Percentiles rank a stretch among this genome's conserved stretches.
These are phyloP conservation scores for Nomada ferruginata DNA, from an alignment of 2,888 invertebrate species.

Conservation along the genomic window DNA sequence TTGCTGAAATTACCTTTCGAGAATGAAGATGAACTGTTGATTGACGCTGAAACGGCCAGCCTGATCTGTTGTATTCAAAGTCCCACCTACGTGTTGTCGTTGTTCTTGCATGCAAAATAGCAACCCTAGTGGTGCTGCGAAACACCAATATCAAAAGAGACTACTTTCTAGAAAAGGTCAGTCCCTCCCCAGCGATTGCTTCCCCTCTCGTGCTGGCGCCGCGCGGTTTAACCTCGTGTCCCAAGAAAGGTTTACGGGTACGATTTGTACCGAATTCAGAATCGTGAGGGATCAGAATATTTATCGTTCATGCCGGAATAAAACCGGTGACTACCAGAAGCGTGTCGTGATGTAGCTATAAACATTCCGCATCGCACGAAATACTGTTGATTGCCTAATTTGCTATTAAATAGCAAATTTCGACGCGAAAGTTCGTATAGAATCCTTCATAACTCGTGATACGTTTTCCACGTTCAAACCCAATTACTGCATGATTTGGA, in stretches of 20 bases:
- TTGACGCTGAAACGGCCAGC: constrained; percentile 28
- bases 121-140: not conserved
- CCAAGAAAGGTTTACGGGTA: constrained; percentile 12
- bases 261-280: constrained; percentile 36
- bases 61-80: constrained; percentile 28
- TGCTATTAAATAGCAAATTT: constrained; percentile 38
- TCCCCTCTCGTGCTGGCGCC: not conserved
- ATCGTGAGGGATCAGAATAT: constrained; percentile 16
- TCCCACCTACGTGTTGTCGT: not conserved
- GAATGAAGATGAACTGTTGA: constrained; percentile 60
- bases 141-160: not conserved
- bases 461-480: constrained; percentile 35
- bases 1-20: constrained; percentile 64
- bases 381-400: constrained; percentile 2
- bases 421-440: constrained; percentile 50
- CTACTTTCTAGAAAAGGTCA: not conserved
- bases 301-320: constrained; percentile 14
- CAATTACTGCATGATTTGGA: not conserved
- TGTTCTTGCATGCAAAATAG: not conserved
- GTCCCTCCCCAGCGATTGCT: not conserved
- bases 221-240: not conserved
- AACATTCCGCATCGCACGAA: not conserved
- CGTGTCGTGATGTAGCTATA: not conserved
- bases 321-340: constrained; percentile 24
- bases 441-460: constrained; percentile 42